Evolutionary conservation across 2,797 vertebrate species (phyloP), one percentile per base, ranked within the genome.

Genomic region (Pseudomugil gertrudae): DNA sequence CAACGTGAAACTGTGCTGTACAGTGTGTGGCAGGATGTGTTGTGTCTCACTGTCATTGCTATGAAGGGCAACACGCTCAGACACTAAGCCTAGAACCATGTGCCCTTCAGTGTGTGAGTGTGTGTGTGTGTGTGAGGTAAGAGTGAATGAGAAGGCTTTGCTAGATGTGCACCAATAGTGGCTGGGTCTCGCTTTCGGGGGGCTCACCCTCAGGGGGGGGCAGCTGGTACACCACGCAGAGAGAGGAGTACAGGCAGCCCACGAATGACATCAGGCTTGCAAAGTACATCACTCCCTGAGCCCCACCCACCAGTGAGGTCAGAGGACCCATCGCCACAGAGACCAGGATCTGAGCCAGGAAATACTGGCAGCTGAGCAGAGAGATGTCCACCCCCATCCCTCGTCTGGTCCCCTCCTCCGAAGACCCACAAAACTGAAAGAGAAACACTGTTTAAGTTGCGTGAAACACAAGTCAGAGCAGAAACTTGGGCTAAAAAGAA

Each of bases 331-430:
- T 97, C 76, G 96, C 93, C 80, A 99, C 79, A 1, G 98, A 96
- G 78, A 99, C 96, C 8, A 99, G 92, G 84, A 99, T 97, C 93
- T 99, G 98, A 0, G 98, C 98, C 87, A 99, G 90, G 89, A 99
- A 99, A 80, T 99, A 99, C 92, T 99, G 98, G 87, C 98, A 99
- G 92, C 98, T 99, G 80, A 99, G 96, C 72, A 99, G 91, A 36
- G 97, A 99, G 92, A 99, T 98, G 92, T 99, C 98, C 76, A 99
- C 92, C 1, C 98, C 97, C 98, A 98, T 98, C 33, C 97, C 98
- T 0, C 97, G 93, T 66, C 93, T 94, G 0, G 93, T 95, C 69
- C 96, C 96, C 1, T 97, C 95, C 0, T 88, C 93, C 0, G 92
- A 90, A 0, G 96, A 96, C 81, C 96, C 96, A 66, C 95, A 92